Base-by-base conservation (phyloP, 2,797 vertebrate genomes). In the Xerus rutilus region DNA sequence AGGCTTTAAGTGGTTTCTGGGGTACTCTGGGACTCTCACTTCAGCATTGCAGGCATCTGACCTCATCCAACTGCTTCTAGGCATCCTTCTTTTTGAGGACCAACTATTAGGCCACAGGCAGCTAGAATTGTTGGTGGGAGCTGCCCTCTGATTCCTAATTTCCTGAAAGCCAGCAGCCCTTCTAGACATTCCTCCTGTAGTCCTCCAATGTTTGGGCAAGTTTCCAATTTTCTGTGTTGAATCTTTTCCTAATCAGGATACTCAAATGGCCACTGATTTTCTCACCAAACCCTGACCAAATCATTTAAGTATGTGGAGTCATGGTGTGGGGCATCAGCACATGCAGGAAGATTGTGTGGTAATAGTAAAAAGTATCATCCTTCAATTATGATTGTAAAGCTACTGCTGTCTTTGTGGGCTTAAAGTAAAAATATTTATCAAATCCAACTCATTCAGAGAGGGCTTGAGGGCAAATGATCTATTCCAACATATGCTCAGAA, bases 401-500 rank as follows among this genome's bases (percentile, higher is more conserved):
- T 21, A 20, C 28, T 20, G 10, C 32, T 64, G 7, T 78, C 43
- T 91, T 35, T 73, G 90, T 57, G 39, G 21, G 64, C 67, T 12
- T 49, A 20, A 5, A 77, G 35, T 69, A 77, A 64, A 96, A 92
- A 77, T 87, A 43, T 67, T 95, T 67, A 86, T 93, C 17, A 81
- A 78, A 72, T 86, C 57, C 20, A n/a, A 45, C 43, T 7, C 17
- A 74, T 28, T 67, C 11, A 17, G 28, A 64, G n/a, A 86, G 45
- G 18, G 1, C 20, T 45, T 67, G 14, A 95, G 52, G 32, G 39
- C 23, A 83, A 70, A 70, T 86, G 21, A 77, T 52, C 30, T 72
- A n/a, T 35, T 84, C 20, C 17, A 62, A 47, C 20, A 23, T 20
- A 62, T 4, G 73, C 28, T 89, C 70, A 69, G 79, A 96, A 76